These are phyloP conservation scores for Chrysopa pallens DNA, from an alignment of 1,140 invertebrate species.

Conservation along the genomic window DNA sequence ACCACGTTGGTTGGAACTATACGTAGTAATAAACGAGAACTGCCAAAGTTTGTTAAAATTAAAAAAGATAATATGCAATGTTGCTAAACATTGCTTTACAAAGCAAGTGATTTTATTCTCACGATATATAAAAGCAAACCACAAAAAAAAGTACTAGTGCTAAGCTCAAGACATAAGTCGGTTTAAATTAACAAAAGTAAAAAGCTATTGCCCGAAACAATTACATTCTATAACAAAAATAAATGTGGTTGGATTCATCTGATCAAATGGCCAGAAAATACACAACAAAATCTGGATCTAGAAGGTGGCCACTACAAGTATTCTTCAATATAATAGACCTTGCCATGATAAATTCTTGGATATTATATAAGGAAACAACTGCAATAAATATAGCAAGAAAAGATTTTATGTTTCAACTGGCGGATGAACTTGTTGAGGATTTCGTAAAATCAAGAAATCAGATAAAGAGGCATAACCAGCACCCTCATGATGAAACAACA, in stretches of 20 bases:
- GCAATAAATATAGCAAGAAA: slow-evolving; percentile 2
- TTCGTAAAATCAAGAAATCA: not conserved
- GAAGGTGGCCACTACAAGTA: slow-evolving; percentile 9
- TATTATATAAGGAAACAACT: slow-evolving; percentile 5
- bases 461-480: not conserved
- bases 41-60: slow-evolving; percentile 7
- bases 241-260: slow-evolving; percentile 11
- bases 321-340: slow-evolving; percentile 12
- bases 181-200: slow-evolving; percentile 5
- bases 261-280: slow-evolving; percentile 9
- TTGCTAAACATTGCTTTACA: slow-evolving; percentile 8
- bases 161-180: slow-evolving; percentile 9
- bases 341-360: slow-evolving; percentile 8
- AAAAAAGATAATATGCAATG: slow-evolving; percentile 8
- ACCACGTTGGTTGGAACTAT: slow-evolving; percentile 12
- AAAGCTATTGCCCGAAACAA: slow-evolving; percentile 9
- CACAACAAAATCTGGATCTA: slow-evolving; percentile 1
- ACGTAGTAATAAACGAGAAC: slow-evolving; percentile 5
- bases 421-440: not conserved
- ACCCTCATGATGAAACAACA: not conserved
- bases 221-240: slow-evolving; percentile 11
- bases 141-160: slow-evolving; percentile 10
- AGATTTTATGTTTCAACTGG: not conserved
- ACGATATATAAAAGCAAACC: slow-evolving; percentile 12
- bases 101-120: slow-evolving; percentile 8